A percentile compares a stretch with the other conserved stretches of the same genome.
phyloP scores from a whole-genome alignment of 1,140 invertebrate species.

The Listronotus bonariensis region DNA sequence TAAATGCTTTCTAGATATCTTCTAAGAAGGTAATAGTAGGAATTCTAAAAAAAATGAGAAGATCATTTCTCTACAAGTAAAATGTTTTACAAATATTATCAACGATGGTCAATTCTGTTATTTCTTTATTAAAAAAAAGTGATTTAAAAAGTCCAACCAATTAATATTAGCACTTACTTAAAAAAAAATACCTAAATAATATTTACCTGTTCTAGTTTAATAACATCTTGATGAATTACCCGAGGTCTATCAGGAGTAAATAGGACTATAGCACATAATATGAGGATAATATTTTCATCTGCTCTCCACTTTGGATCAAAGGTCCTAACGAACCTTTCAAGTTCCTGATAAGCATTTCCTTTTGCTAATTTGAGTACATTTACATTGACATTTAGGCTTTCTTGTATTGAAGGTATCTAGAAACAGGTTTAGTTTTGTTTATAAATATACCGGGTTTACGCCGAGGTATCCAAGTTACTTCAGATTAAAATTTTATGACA shows the following conservation, averaged over 20 bases:
- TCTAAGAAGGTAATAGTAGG: constrained; percentile 85
- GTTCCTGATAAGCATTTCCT: constrained; percentile 83
- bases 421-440: constrained; percentile 17
- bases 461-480: too few species aligned
- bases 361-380: constrained; percentile 86
- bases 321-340: constrained; percentile 78
- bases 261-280: constrained; percentile 86
- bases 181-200: too few species aligned
- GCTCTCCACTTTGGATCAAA: constrained; percentile 79
- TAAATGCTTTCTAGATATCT: constrained; percentile 85
- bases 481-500: too few species aligned
- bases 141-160: too few species aligned
- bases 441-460: too few species aligned
- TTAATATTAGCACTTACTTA: too few species aligned
- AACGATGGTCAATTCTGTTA: not conserved
- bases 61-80: not conserved
- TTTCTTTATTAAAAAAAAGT: too few species aligned
- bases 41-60: constrained; percentile 67
- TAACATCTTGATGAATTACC: constrained; percentile 81
- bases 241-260: constrained; percentile 82
- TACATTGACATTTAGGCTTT: constrained; percentile 75
- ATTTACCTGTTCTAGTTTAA: constrained; percentile 82
- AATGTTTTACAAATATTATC: not conserved
- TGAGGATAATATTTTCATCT: constrained; percentile 87
- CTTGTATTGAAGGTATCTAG: constrained; percentile 75